phyloP scores from a whole-genome alignment of 2,888 invertebrate species.

The Ochropleura plecta region DNA sequence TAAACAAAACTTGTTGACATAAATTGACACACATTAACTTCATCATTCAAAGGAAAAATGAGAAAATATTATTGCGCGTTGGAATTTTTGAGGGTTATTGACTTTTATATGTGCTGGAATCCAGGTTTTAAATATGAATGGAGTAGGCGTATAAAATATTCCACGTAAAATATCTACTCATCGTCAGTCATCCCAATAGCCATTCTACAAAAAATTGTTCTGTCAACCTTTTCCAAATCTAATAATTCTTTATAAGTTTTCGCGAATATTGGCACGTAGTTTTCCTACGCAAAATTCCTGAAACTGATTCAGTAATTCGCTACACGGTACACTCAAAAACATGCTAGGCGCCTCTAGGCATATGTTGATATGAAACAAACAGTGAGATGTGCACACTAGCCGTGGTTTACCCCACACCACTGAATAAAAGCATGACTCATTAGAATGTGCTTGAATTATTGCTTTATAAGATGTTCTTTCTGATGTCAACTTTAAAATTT shows the following conservation, averaged over 20 bases:
- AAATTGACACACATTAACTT: conserved; percentile 37
- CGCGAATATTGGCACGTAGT: not conserved
- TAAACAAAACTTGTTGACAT: conserved; percentile 55
- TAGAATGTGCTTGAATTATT: conserved; percentile 84
- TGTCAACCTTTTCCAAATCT: not conserved
- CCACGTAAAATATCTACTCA: not conserved
- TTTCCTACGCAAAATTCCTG: conserved; percentile 2
- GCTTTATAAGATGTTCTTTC: conserved; percentile 89
- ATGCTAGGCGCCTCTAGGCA: conserved; percentile 43
- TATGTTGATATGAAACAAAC: conserved; percentile 34
- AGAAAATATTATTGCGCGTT: conserved; percentile 8
- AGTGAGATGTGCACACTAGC: conserved; percentile 61
- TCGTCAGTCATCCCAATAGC: not conserved
- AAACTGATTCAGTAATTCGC: conserved; percentile 3
- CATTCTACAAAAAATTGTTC: not conserved
- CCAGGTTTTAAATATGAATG: conserved; percentile 13
- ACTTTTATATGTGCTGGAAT: conserved; percentile 36
- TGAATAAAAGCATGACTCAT: conserved; percentile 76
- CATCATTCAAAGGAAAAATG: conserved; percentile 49
- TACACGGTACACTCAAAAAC: conserved; percentile 10
- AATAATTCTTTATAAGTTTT: not conserved
- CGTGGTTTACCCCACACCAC: conserved; percentile 64
- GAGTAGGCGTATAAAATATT: conserved; percentile 16
- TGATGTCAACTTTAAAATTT: conserved; percentile 90
- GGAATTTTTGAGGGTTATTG: conserved; percentile 43